phyloP scores from a whole-genome alignment of 2,797 vertebrate genomes.

The Anolis apletophallus region DNA sequence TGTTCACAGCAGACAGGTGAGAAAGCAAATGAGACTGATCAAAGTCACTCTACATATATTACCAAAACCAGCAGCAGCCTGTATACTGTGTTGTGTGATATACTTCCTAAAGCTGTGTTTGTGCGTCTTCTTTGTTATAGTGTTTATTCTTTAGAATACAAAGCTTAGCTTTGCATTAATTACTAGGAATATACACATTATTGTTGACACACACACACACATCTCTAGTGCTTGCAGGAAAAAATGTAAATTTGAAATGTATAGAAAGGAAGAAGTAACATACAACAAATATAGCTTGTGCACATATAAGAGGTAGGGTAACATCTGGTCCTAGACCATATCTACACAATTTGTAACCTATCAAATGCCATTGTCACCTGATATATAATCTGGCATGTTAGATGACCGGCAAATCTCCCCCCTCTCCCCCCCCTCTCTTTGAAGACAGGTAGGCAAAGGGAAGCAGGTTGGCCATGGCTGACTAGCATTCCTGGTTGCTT shows the following conservation, averaged over 20 bases:
- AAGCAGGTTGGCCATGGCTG: background rate
- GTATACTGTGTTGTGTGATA: background rate
- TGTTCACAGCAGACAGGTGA: background rate
- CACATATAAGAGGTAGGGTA: background rate
- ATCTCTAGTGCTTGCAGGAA: background rate
- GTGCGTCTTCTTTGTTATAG: background rate
- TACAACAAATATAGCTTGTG: background rate
- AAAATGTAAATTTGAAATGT: background rate
- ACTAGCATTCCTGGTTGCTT: background rate
- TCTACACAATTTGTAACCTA: background rate
- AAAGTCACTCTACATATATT: background rate
- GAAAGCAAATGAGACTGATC: conserved; percentile 8
- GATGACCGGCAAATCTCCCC: background rate
- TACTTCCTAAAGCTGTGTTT: background rate
- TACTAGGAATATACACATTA: too few species aligned
- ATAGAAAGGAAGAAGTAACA: background rate
- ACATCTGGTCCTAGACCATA: too few species aligned
- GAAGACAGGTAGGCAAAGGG: background rate
- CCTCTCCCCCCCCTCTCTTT: too few species aligned
- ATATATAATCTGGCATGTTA: background rate
- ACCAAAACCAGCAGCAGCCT: background rate
- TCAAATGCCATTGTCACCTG: background rate
- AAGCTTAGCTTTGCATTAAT: background rate
- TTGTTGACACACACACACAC: background rate
- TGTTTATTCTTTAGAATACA: background rate